Evolutionary conservation across 2,113 vertebrate genomes (phyloP).

Genomic region (Eretmodus cyanostictus): DNA sequence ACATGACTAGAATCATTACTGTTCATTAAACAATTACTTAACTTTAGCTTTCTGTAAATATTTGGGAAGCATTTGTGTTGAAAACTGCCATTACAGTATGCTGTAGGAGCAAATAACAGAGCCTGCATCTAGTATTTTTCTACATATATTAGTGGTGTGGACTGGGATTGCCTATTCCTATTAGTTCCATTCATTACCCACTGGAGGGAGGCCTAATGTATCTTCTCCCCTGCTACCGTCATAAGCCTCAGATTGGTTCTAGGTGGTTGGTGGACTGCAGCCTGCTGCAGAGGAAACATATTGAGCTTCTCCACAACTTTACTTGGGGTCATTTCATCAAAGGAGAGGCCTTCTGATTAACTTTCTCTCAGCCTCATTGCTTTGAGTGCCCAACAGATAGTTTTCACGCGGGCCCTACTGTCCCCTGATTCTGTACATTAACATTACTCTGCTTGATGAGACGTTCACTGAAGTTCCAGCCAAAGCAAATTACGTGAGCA

Average conservation of each 20-base stretch:
- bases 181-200: slow-evolving; percentile 73
- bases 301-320: slow-evolving; percentile 62
- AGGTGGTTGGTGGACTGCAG: slow-evolving; percentile 58
- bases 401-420: slow-evolving; percentile 29
- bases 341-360: slow-evolving; percentile 61
- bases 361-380: slow-evolving; percentile 67
- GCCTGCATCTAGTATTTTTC: slow-evolving; percentile 24
- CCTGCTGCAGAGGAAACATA: slow-evolving; percentile 53
- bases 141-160: slow-evolving; percentile 54
- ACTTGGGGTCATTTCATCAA: slow-evolving; percentile 64
- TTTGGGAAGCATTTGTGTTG: neutral
- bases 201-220: slow-evolving; percentile 62
- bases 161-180: slow-evolving; percentile 56
- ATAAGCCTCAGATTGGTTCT: slow-evolving; percentile 71
- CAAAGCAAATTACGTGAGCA: slow-evolving; percentile 38
- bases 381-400: slow-evolving; percentile 43
- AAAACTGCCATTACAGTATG: neutral
- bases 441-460: slow-evolving; percentile 54
- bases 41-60: neutral
- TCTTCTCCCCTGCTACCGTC: slow-evolving; percentile 60
- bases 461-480: slow-evolving; percentile 34
- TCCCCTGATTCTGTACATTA: slow-evolving; percentile 53
- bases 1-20: neutral
- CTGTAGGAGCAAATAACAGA: slow-evolving; percentile 21
- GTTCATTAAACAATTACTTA: neutral